Base-by-base conservation (phyloP, 2,888 invertebrate genomes). In the Troides aeacus region DNA sequence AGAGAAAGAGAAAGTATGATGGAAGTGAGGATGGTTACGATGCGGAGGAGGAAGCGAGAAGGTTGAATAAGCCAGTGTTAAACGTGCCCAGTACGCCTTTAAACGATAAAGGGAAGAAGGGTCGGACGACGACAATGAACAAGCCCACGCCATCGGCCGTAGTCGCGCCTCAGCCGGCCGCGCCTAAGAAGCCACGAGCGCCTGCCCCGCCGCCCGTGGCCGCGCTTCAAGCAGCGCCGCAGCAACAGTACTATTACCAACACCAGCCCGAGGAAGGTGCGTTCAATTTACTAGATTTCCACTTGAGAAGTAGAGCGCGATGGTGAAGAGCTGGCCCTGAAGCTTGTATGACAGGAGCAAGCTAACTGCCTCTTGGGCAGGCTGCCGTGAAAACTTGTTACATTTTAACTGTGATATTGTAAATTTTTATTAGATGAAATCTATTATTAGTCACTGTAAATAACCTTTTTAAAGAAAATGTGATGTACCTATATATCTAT, bases 1-100 rank as follows among this genome's bases (percentile, higher is more conserved):
- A 95, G 78, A 87, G 95, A 71, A 96, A 95, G 84, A 93, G 94
- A 77, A 94, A 94, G 78, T 95, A 95, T 76, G 95, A 95, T 75
- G 94, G 94, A 79, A 93, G 94, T 30, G 95, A 95, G 72, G 95
- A 95, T 75, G 93, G 94, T 18, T 94, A 94, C 78, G 95, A 94
- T 68, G 95, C 95, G 71, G 88, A 90, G 75, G 88, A 93, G 82
- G 89, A 94, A 78, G 93, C 90, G 73, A 81, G 93, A 73, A 82
- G 93, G 80, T 81, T 90, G 72, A 90, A 89, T 77, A 92, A 92
- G 84, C 91, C 93, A 64, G 93, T 93, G 79, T 86, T 93, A 69
- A 92, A 92, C 77, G 93, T 93, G 85, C 93, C 93, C 74, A 90
- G 89, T 77, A 87, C 93, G 70, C 92, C 93, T 64, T 79, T 92